These are phyloP conservation scores for Gasterosteus aculeatus DNA, from an alignment of 2,113 vertebrate genomes.

Conservation along the genomic window DNA sequence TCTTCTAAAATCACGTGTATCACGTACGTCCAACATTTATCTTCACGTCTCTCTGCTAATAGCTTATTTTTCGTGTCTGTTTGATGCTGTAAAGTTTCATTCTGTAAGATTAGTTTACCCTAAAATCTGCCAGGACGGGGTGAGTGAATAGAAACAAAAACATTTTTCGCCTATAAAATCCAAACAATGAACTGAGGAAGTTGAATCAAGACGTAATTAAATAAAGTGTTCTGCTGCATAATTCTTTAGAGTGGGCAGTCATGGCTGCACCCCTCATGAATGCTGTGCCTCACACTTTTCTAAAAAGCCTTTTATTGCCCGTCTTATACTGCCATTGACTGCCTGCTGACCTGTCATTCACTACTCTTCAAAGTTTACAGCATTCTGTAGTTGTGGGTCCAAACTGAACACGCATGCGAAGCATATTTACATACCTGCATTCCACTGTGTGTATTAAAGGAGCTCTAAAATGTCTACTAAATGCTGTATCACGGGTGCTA, in stretches of 20 bases:
- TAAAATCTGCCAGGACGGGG: too few relatives aligned
- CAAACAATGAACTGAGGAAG: neutral
- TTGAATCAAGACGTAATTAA: neutral
- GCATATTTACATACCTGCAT: neutral
- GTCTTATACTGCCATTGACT: too few relatives aligned
- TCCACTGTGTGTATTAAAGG: conserved; percentile 9
- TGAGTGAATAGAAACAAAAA: neutral
- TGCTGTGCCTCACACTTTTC: too few relatives aligned
- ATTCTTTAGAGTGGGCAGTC: too few relatives aligned
- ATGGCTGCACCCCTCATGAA: too few relatives aligned
- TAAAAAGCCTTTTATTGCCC: too few relatives aligned
- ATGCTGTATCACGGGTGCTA: neutral
- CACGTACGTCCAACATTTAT: neutral
- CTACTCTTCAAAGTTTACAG: neutral
- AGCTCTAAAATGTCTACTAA: conserved; percentile 4
- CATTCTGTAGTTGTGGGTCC: neutral
- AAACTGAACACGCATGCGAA: neutral
- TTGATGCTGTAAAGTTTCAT: neutral
- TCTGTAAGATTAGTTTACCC: neutral
- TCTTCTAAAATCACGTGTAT: neutral
- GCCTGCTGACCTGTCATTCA: too few relatives aligned
- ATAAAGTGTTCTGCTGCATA: too few relatives aligned
- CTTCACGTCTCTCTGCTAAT: neutral
- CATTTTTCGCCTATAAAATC: neutral
- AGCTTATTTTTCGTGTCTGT: neutral